A percentile compares a stretch with the other conserved stretches of the same genome.
These are phyloP conservation scores for Drepanosiphum platanoidis DNA, from an alignment of 2,888 invertebrate genomes.

Conservation along the genomic window DNA sequence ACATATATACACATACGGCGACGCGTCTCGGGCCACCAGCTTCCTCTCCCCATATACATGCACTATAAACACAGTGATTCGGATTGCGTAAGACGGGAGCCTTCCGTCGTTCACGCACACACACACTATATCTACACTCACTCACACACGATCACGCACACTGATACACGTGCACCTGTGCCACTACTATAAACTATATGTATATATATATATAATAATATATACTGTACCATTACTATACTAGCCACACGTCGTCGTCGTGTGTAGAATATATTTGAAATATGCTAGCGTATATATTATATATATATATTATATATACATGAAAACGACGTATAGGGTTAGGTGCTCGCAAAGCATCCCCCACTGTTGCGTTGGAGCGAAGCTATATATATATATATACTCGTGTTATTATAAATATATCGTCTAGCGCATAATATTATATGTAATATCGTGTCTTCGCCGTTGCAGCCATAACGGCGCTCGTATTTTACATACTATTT, in stretches of 20 bases:
- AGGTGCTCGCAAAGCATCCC: neutral
- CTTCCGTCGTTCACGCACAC: constrained; percentile 30
- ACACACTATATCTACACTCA: neutral
- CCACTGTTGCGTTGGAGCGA: neutral
- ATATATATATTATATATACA: neutral
- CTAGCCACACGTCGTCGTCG: neutral
- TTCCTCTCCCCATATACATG: neutral
- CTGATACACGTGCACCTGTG: neutral
- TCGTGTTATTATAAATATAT: too few relatives aligned
- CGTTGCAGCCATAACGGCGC: too few relatives aligned
- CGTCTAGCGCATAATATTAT: neutral
- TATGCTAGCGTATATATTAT: neutral
- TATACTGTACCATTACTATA: neutral
- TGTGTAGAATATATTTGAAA: constrained; percentile 1
- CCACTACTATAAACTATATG: neutral
- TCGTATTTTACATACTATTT: too few relatives aligned
- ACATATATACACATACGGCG: neutral
- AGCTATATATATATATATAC: neutral
- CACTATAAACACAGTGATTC: constrained; percentile 34
- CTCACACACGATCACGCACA: neutral
- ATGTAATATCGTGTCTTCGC: too few relatives aligned
- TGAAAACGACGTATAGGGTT: neutral
- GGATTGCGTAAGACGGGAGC: constrained; percentile 61
- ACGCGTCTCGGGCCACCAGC: constrained; percentile 44
- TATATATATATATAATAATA: too few relatives aligned